Conservation (phyloP, 2,797 vertebrate genomes). For the Parauchenoglanis ngamensis region DNA sequence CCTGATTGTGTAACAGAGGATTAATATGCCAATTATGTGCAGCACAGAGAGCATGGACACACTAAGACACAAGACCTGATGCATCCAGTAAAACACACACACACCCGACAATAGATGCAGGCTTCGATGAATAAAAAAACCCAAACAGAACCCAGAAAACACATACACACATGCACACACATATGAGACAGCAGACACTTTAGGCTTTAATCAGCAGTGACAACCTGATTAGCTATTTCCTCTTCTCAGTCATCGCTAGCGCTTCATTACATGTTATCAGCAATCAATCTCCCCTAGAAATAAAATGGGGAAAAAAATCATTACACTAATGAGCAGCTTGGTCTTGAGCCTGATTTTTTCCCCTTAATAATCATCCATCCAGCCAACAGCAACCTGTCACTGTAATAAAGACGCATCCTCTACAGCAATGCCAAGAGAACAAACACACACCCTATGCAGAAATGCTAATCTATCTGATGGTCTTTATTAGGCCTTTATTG, state of each 20-base stretch:
- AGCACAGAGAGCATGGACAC: neutral
- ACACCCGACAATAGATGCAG: neutral
- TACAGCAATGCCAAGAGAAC: slow-evolving; percentile 42
- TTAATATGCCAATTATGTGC: neutral
- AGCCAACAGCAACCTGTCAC: slow-evolving; percentile 23
- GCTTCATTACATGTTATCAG: slow-evolving; percentile 52
- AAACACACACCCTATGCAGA: neutral
- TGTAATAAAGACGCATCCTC: slow-evolving; percentile 38
- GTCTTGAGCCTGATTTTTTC: slow-evolving; percentile 34
- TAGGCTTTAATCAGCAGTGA: slow-evolving; percentile 23
- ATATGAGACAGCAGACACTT: neutral
- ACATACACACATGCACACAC: neutral
- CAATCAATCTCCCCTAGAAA: slow-evolving; percentile 55
- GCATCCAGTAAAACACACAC: neutral
- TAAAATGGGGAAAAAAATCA: slow-evolving; percentile 53
- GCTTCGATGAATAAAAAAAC: neutral
- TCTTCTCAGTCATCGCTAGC: slow-evolving; percentile 33
- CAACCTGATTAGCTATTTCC: slow-evolving; percentile 45
- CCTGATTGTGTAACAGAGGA: neutral
- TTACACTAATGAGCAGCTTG: slow-evolving; percentile 51
- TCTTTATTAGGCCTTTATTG: neutral
- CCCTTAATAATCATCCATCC: slow-evolving; percentile 41
- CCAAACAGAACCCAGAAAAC: neutral
- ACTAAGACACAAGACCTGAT: neutral
- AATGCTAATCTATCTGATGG: neutral